These are phyloP conservation scores for Chionodraco myersi DNA, from an alignment of 2,113 vertebrate genomes.

Conservation along the genomic window DNA sequence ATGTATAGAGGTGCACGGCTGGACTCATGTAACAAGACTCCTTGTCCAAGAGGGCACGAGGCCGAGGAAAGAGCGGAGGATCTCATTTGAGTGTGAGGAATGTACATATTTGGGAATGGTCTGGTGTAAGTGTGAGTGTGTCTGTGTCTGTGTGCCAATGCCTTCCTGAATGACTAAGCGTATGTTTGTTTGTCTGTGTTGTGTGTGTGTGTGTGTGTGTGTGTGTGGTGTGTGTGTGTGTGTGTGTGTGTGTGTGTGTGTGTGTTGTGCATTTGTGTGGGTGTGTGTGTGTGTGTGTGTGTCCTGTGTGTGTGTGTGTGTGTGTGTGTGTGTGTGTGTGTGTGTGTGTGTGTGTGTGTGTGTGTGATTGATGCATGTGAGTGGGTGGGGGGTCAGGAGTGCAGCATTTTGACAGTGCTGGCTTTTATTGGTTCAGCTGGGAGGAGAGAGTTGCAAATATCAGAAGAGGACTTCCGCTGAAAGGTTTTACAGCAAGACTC, in stretches of 20 bases:
- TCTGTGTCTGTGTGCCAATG: constrained; percentile 53
- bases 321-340: neutral
- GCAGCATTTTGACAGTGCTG: constrained; percentile 62
- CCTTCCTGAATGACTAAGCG: constrained; percentile 63
- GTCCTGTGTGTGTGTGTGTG: constrained; percentile 29
- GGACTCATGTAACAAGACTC: constrained; percentile 40
- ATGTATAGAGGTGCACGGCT: constrained; percentile 30
- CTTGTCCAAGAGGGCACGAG: constrained; percentile 55
- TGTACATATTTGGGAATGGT: constrained; percentile 72
- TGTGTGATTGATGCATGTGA: constrained; percentile 6
- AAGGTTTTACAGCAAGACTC: constrained; percentile 32
- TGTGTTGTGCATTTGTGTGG: constrained; percentile 63
- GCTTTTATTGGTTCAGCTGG: constrained; percentile 80
- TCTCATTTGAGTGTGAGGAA: constrained; percentile 76
- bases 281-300: constrained; percentile 59
- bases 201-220: neutral
- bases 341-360: neutral
- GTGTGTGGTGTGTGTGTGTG: constrained; percentile 1
- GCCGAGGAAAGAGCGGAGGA: constrained; percentile 52
- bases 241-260: constrained; percentile 62
- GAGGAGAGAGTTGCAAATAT: constrained; percentile 45
- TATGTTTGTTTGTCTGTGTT: constrained; percentile 15
- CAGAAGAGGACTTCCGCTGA: constrained; percentile 37
- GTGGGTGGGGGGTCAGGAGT: constrained; percentile 49
- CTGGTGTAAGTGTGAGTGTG: constrained; percentile 70